A percentile compares a stretch with the other conserved stretches of the same genome.
phyloP scores from a whole-genome alignment of 2,888 invertebrate species.

The Netelia melanura region DNA sequence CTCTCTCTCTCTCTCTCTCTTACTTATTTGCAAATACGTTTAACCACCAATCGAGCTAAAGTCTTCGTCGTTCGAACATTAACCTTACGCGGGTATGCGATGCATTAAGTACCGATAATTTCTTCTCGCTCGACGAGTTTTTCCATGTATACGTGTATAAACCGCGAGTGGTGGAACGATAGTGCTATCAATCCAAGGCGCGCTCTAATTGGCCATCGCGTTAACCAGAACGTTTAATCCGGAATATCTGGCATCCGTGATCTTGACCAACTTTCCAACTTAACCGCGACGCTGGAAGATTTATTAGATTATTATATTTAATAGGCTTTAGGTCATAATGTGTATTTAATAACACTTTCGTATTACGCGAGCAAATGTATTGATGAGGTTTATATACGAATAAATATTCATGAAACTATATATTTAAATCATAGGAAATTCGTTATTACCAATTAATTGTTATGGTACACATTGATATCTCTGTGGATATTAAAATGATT shows the following conservation, averaged over 20 bases:
- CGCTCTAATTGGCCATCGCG: constrained; percentile 44
- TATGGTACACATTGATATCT: background rate
- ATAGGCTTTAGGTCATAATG: constrained; percentile 20
- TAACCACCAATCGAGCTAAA: background rate
- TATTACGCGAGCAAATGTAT: constrained; percentile 16
- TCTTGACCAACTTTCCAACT: constrained; percentile 61
- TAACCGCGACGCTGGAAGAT: constrained; percentile 15
- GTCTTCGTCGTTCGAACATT: background rate
- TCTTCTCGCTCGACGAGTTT: constrained; percentile 18
- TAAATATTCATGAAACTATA: background rate
- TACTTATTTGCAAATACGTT: background rate
- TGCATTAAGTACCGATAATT: background rate
- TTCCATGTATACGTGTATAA: background rate
- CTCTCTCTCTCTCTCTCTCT: too few species aligned
- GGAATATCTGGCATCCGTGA: constrained; percentile 44
- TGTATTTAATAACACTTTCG: constrained; percentile 39
- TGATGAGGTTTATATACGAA: background rate
- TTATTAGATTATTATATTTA: constrained; percentile 42
- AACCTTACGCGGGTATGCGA: background rate
- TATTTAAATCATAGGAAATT: background rate
- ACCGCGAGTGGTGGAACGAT: background rate
- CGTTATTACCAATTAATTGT: background rate
- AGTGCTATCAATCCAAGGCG: constrained; percentile 58
- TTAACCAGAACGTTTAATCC: constrained; percentile 43
- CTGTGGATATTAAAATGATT: too few species aligned